Evolutionary conservation across 2,797 vertebrate genomes (phyloP), one percentile per base, ranked within the genome.

Genomic region (Phataginus tricuspis): DNA sequence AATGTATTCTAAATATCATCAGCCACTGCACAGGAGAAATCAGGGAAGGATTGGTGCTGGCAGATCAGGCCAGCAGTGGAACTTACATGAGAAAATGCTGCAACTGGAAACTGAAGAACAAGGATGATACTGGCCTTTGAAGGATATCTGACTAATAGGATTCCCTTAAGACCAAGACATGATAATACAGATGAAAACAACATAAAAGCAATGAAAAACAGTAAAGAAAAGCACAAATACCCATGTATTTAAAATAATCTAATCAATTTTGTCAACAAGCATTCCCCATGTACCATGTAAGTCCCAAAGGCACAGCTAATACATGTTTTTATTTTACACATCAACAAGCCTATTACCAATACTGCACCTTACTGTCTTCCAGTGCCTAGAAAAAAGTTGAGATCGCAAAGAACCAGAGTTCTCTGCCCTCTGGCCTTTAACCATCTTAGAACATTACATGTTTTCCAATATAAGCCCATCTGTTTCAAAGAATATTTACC

Each of bases 401-500:
- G 4, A 72, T 88, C 91, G 91, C 59, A 86, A 88, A 86, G 49
- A 80, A 82, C 15, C 31, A 72, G 64, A 69, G 19, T 71, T 91
- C 59, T 92, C 59, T 71, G 64, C 51, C 79, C 59, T 96, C 83
- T 77, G 21, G 37, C 66, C 72, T 96, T 90, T 84, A 31, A 72
- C 53, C 37, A 77, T 69, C 90, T 69, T 94, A 91, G 66, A 94
- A 95, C 37, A 18, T n/a, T 27, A 61, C 21, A 25, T 1, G 8
- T 79, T 94, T 96, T 86, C 51, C 13, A 87, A 61, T 16, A 94
- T 37, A 86, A 93, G 39, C 4, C 51, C 25, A 39, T 87, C 29
- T 93, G 57, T 39, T 96, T 94, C 89, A 93, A 93, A 91, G 31
- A 42, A 93, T 37, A 83, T 90, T 90, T 94, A 83, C 85, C 68